Evolutionary conservation across 2,113 vertebrate species (phyloP).

Genomic region (Fulica atra): DNA sequence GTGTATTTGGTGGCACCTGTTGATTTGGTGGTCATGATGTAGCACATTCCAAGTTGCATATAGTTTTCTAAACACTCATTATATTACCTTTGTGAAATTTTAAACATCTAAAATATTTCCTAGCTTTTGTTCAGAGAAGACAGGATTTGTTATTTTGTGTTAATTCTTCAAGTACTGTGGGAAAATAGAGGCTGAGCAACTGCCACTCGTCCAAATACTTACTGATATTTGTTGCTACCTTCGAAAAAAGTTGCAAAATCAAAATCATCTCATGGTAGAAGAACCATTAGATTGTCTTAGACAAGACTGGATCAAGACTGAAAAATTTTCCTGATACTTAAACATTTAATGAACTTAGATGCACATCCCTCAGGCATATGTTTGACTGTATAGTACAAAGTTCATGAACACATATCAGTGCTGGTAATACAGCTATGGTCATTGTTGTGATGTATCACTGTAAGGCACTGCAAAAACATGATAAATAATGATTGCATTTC

Average conservation of each 20-base stretch:
- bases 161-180: background rate
- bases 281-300: background rate
- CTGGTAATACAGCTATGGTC: background rate
- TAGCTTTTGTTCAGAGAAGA: background rate
- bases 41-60: background rate
- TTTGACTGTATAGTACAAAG: background rate
- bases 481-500: background rate
- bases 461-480: background rate
- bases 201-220: background rate
- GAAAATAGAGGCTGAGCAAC: background rate
- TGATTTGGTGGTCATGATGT: background rate
- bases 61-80: background rate
- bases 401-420: background rate
- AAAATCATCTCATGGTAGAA: background rate
- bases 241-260: background rate
- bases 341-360: background rate
- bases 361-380: background rate
- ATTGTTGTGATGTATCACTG: accelerated
- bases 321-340: background rate
- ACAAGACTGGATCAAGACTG: background rate
- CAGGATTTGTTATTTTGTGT: background rate
- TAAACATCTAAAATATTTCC: background rate
- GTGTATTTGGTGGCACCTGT: background rate
- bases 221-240: background rate
- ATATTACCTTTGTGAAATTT: background rate